A percentile compares a stretch with the other conserved stretches of the same genome.
phyloP scores from a whole-genome alignment of 2,888 invertebrate species.

The Amaurobius ferox region DNA sequence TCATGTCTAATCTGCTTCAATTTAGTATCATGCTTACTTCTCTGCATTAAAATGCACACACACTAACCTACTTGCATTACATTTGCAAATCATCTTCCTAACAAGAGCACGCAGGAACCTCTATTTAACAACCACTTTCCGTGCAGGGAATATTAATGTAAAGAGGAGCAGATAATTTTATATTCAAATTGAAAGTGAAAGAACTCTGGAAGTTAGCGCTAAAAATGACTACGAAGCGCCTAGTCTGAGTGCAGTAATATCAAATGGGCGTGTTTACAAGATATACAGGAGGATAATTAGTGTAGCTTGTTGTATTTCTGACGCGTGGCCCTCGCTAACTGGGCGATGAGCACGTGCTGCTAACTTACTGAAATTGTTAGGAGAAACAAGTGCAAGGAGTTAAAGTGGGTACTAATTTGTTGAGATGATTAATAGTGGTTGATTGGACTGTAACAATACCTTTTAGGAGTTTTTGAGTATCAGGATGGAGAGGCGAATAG shows the following conservation, averaged over 20 bases:
- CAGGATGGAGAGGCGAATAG: too few relatives aligned
- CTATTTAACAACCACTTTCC: background rate
- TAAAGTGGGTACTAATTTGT: background rate
- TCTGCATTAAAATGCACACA: background rate
- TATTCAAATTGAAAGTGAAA: conserved; percentile 11
- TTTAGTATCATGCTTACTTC: background rate
- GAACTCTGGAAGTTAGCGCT: background rate
- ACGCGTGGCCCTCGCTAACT: background rate
- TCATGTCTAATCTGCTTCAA: too few relatives aligned
- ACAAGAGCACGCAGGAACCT: background rate
- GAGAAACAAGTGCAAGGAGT: background rate
- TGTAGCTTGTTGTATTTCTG: conserved; percentile 9
- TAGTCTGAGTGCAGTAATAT: background rate
- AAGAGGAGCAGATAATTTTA: background rate
- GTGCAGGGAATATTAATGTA: conserved; percentile 5
- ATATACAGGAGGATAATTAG: background rate
- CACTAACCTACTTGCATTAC: background rate
- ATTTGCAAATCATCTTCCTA: background rate
- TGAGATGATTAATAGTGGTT: background rate
- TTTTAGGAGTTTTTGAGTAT: too few relatives aligned
- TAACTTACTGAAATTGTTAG: background rate
- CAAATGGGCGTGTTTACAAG: background rate
- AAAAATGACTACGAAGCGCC: background rate
- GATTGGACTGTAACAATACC: too few relatives aligned
- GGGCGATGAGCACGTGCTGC: conserved; percentile 11